Base-by-base conservation (phyloP, 2,888 invertebrate species). In the Ochropacha duplaris region DNA sequence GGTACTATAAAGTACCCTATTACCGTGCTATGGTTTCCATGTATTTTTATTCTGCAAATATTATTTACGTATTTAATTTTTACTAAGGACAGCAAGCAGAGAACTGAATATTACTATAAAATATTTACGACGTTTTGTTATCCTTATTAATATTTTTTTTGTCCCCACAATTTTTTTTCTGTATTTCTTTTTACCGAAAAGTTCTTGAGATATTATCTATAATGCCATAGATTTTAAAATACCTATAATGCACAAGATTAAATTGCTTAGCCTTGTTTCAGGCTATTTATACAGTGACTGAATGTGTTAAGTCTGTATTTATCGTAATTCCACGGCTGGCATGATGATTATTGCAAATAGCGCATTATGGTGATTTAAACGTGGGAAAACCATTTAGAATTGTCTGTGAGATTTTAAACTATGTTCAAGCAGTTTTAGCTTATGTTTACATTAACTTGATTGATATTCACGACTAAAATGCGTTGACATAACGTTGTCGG, bases 401-500 rank as follows among this genome's bases (percentile, higher is more conserved):
- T 16, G 44, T 19, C 19, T 44, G 9, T 19, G n/a, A 9, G 1
- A 44, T 44, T 31, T 19, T 19, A 44, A 44, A 44, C 16, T 44
- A 44, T 2, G 2, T 19, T 44, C 3, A 8, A 44, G 44, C 19
- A 16, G 44, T 44, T 44, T 44, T n/a, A 44, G 19, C 19, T 3
- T 36, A 19, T 44, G 44, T 44, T 44, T 44, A 44, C 44, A 9
- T 39, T 19, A 19, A 9, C 3, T 44, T 44, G 44, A 44, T 44
- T 44, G 44, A 44, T 44, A 44, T 44, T 44, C 44, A 44, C 44
- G 44, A 44, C 19, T 44, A 44, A 19, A 44, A 44, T 44, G 44
- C 39, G 16, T 26, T 39, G 22, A 22, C 36, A 14, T 54, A 12
- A 31, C 2, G 12, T 12, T 31, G 31, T 31, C 12, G 39, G 4